phyloP scores from a whole-genome alignment of 2,797 vertebrate genomes.

The Characodon lateralis region DNA sequence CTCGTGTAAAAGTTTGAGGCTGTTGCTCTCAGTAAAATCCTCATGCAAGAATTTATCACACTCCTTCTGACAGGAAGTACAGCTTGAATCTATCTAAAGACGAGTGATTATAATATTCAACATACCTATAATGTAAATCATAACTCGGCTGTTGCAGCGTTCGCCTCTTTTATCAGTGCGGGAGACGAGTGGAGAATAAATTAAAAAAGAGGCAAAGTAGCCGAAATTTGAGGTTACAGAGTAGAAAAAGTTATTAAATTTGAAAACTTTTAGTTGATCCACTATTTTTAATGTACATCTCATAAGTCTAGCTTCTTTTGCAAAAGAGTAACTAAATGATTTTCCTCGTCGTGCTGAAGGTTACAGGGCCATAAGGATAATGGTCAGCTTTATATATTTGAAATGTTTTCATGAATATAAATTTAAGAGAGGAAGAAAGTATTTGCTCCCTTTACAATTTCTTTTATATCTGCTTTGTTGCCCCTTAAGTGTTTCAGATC shows the following conservation, averaged over 20 bases:
- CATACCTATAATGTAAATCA: constrained; percentile 69
- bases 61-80: constrained; percentile 76
- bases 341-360: background rate
- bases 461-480: background rate
- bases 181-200: constrained; percentile 53
- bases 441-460: background rate
- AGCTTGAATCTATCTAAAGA: constrained; percentile 77
- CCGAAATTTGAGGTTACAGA: background rate
- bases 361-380: background rate
- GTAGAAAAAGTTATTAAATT: constrained; percentile 2
- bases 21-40: constrained; percentile 72
- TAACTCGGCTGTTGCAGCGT: constrained; percentile 37
- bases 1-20: constrained; percentile 77
- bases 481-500: background rate
- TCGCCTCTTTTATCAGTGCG: constrained; percentile 27
- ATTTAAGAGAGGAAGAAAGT: background rate
- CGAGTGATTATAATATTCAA: constrained; percentile 73
- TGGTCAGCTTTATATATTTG: background rate
- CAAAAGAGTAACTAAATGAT: background rate
- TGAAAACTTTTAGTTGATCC: constrained; percentile 7
- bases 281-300: constrained; percentile 1
- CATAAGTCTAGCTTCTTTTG: background rate
- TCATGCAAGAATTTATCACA: constrained; percentile 75
- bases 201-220: constrained; percentile 48
- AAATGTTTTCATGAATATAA: background rate